Evolutionary conservation across 2,113 vertebrate genomes (phyloP), one percentile per base, ranked within the genome.

Genomic region (Gnathonemus echidnorhynchus): DNA sequence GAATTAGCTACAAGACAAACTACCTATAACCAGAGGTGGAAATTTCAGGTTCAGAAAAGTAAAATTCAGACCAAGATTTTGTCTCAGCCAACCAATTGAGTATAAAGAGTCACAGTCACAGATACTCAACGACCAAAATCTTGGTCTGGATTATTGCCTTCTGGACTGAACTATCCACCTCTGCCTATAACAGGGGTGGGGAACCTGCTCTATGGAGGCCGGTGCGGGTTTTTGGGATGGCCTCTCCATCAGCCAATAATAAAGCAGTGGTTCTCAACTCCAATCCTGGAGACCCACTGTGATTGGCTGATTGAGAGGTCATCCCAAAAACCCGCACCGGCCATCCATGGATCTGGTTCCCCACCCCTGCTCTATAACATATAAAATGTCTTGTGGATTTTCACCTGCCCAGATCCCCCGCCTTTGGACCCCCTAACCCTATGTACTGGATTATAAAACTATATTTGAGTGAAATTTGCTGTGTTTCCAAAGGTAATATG

Each of bases 401-500:
- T 58, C 21, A 58, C 0, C 56, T 58, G 2, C 56, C 21, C 56
- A 58, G 56, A 24, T 24, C 56, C 5, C 56, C 6, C 24, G 21
- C 21, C 56, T 58, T 21, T 58, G 56, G 21, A 62, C 19, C 45
- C 49, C 46, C n/a, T 13, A 52, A 46, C 21, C 24, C 21, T 9
- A n/a, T n/a, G 56, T n/a, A n/a, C 56, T 58, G 56, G 56, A 8
- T 24, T 58, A 8, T 58, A 8, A 58, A 58, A 58, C 56, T 58
- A n/a, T 58, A 58, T 58, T n/a, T 58, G 21, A 66, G 31, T 70
- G 62, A 31, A 19, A 48, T 8, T 91, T 66, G 42, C 90, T 80
- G 42, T 52, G 24, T 86, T 77, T 89, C 10, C 10, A 0, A 91
- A 99, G 98, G 98, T 53, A 99, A 99, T 93, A 99, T 99, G 98